Evolutionary conservation across 2,113 vertebrate species (phyloP).

Genomic region (Pelobates fuscus): DNA sequence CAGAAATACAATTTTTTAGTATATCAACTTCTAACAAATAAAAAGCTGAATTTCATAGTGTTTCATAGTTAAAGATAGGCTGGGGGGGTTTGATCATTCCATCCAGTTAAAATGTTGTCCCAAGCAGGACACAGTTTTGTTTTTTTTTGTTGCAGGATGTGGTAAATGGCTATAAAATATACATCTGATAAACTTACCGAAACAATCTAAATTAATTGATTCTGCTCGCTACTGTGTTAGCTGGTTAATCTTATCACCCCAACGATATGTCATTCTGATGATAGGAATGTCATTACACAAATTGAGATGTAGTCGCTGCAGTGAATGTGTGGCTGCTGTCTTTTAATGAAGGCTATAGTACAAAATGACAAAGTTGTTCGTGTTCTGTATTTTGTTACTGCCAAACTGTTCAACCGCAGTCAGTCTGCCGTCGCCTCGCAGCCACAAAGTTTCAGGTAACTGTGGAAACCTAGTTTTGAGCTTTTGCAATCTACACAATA

Average conservation of each 20-base stretch:
- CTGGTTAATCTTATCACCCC: slow-evolving; percentile 18
- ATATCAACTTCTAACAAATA: too few relatives aligned
- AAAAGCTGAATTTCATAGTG: too few relatives aligned
- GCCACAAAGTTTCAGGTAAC: slow-evolving; percentile 48
- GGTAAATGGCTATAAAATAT: slow-evolving; percentile 4
- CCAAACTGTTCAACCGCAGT: neutral
- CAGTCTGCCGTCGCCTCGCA: slow-evolving; percentile 13
- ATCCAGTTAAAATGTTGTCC: too few relatives aligned
- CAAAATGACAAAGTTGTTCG: slow-evolving; percentile 13
- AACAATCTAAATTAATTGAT: slow-evolving; percentile 3
- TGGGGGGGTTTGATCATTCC: too few relatives aligned
- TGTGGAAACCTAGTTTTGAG: slow-evolving; percentile 39
- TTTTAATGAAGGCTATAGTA: neutral
- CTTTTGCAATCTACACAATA: neutral
- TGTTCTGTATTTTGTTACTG: neutral
- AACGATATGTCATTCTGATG: neutral
- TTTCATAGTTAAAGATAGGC: too few relatives aligned
- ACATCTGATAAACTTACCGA: neutral
- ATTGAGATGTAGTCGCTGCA: neutral
- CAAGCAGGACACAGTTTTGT: too few relatives aligned
- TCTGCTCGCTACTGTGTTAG: slow-evolving; percentile 7
- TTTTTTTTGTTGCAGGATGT: neutral
- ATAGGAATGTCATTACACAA: slow-evolving; percentile 6
- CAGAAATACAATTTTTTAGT: too few relatives aligned
- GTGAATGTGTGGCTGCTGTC: fast-evolving